phyloP scores from a whole-genome alignment of 2,888 invertebrate genomes.

The Conchocele bisecta region DNA sequence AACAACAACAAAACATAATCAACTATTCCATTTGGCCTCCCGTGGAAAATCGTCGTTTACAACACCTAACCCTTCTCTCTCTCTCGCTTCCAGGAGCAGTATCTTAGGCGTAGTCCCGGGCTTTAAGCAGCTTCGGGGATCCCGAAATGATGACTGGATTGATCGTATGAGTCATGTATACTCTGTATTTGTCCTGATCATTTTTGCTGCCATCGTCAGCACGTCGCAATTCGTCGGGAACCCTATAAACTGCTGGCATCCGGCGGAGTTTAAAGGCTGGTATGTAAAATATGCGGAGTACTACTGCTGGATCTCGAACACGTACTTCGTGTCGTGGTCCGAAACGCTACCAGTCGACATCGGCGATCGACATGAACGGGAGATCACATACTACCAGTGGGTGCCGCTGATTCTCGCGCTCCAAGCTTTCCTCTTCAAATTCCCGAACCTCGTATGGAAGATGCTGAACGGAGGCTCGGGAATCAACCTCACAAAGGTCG shows the following conservation, averaged over 20 bases:
- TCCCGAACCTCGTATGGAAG: constrained; percentile 71
- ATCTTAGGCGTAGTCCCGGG: constrained; percentile 69
- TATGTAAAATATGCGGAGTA: constrained; percentile 71
- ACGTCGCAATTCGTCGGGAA: constrained; percentile 74
- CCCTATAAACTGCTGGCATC: constrained; percentile 75
- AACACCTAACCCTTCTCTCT: constrained; percentile 40
- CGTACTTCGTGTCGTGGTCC: constrained; percentile 70
- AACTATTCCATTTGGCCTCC: no score
- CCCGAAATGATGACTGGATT: constrained; percentile 75
- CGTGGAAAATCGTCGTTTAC: no score
- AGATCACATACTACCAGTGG: constrained; percentile 75
- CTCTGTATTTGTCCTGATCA: constrained; percentile 69
- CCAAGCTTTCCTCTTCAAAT: constrained; percentile 70
- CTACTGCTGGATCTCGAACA: constrained; percentile 74
- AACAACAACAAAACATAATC: no score
- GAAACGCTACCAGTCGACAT: constrained; percentile 65
- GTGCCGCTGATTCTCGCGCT: constrained; percentile 71
- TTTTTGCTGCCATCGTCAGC: constrained; percentile 75
- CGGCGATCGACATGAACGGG: constrained; percentile 58
- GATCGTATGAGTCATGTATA: constrained; percentile 74
- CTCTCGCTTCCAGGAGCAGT: constrained; percentile 61
- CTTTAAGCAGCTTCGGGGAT: constrained; percentile 69
- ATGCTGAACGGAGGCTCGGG: constrained; percentile 66
- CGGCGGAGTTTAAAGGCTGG: constrained; percentile 69
- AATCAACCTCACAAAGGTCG: constrained; percentile 73